Conservation (phyloP, 2,113 vertebrate genomes). For the Aepyceros melampus region DNA sequence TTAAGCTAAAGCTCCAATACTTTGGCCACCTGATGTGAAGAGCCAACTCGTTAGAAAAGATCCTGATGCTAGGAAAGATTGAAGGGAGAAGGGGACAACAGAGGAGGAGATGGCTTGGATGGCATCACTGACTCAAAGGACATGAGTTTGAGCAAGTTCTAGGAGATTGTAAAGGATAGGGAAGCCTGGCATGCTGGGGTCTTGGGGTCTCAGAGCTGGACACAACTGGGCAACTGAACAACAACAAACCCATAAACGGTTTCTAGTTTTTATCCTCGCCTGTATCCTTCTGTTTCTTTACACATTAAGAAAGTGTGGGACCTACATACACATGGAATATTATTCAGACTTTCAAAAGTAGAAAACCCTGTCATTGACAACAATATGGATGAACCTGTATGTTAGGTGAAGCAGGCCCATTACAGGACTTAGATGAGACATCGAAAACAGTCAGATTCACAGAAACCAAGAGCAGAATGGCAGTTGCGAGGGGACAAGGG, state of each 20-base stretch:
- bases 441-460: no score
- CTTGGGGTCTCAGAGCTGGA: neutral
- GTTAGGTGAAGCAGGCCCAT: neutral
- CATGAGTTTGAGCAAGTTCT: neutral
- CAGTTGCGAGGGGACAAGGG: neutral
- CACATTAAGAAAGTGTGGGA: neutral
- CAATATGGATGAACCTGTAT: neutral
- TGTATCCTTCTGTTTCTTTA: neutral
- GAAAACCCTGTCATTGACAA: neutral
- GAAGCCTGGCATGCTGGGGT: neutral
- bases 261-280: neutral
- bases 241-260: neutral
- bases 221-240: neutral
- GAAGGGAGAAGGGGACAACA: neutral
- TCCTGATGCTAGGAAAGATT: neutral
- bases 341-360: neutral
- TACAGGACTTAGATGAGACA: neutral
- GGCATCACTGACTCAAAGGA: neutral
- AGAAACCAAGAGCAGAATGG: neutral
- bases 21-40: neutral
- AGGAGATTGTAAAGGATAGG: neutral
- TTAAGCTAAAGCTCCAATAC: neutral
- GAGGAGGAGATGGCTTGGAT: neutral
- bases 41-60: neutral
- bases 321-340: neutral